Conservation (phyloP, 2,888 invertebrate species). For the Yponomeuta evonymella region DNA sequence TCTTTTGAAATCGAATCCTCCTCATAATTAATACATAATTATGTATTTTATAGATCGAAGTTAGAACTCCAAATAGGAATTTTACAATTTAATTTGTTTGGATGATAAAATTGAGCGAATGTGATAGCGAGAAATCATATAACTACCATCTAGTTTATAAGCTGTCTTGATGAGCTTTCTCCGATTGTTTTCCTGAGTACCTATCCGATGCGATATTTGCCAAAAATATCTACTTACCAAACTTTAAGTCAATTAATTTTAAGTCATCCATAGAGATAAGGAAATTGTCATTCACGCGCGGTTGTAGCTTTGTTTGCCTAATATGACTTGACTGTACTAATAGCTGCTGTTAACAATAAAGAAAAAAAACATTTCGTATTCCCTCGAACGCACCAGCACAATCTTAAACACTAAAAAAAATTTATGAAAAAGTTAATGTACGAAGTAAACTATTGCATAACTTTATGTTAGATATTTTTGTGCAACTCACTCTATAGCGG, state of each 20-base stretch:
- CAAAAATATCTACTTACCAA: conserved; percentile 49
- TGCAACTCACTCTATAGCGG: conserved; percentile 45
- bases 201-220: conserved; percentile 37
- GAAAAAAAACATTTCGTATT: conserved; percentile 26
- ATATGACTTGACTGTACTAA: conserved; percentile 41
- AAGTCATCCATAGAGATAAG: conserved; percentile 70
- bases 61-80: conserved; percentile 43
- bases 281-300: conserved; percentile 37
- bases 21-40: conserved; percentile 33
- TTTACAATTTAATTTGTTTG: conserved; percentile 43
- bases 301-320: conserved; percentile 46
- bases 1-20: conserved; percentile 40
- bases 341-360: background rate
- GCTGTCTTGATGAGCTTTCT: conserved; percentile 29
- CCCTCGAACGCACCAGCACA: conserved; percentile 63
- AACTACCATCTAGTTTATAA: conserved; percentile 56
- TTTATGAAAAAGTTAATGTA: conserved; percentile 36
- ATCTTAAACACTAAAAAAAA: conserved; percentile 42
- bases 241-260: conserved; percentile 71
- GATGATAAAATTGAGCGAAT: conserved; percentile 56
- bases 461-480: conserved; percentile 40
- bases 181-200: conserved; percentile 8
- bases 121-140: conserved; percentile 47
- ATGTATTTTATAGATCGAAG: conserved; percentile 33
- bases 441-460: conserved; percentile 28